phyloP scores from a whole-genome alignment of 2,113 vertebrate genomes.

The Nothoprocta perdicaria region DNA sequence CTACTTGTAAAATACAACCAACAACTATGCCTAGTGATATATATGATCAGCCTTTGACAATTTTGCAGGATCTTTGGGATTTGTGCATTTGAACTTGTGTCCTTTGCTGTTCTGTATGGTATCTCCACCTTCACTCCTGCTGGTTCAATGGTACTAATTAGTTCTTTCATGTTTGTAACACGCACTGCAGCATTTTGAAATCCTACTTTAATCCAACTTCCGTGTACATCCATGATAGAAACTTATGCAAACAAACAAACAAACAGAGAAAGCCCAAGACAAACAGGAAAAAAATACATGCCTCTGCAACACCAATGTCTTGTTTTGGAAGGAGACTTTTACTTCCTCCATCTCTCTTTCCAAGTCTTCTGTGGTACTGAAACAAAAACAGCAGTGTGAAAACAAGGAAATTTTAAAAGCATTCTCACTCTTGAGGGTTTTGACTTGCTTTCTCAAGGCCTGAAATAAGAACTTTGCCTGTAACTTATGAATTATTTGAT shows the following conservation, averaged over 20 bases:
- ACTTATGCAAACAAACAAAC: neutral
- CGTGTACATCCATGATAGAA: accelerated
- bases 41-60: neutral
- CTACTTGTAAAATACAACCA: neutral
- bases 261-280: neutral
- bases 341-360: constrained; percentile 33
- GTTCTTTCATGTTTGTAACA: neutral
- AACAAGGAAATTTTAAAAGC: neutral
- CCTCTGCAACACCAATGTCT: constrained; percentile 67
- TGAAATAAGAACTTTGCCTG: neutral
- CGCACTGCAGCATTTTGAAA: neutral
- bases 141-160: neutral
- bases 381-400: neutral
- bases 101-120: neutral
- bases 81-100: neutral
- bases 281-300: neutral
- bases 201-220: neutral
- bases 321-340: constrained; percentile 47
- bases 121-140: neutral
- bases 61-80: neutral
- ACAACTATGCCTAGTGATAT: neutral
- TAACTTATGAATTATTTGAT: neutral
- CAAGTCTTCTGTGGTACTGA: constrained; percentile 41
- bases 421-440: neutral
- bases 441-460: neutral